phyloP scores from a whole-genome alignment of 2,797 vertebrate genomes.

The Eidolon dupreanum region DNA sequence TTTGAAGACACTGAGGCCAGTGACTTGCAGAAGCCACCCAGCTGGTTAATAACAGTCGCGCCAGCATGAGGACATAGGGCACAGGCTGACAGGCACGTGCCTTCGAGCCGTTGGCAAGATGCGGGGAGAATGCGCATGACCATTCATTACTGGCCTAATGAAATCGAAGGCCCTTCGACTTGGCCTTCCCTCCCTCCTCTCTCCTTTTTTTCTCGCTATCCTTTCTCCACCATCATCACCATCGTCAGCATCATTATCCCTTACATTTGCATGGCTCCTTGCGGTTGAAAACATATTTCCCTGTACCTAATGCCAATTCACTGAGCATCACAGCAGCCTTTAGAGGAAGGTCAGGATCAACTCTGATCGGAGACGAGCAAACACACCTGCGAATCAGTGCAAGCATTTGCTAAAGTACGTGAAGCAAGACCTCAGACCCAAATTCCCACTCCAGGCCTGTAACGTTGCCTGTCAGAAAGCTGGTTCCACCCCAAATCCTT shows the following conservation, averaged over 20 bases:
- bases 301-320: rapidly evolving
- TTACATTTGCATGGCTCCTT: neutral
- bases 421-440: neutral
- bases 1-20: neutral
- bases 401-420: neutral
- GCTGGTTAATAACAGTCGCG: rapidly evolving
- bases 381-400: neutral
- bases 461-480: neutral
- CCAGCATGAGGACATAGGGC: neutral
- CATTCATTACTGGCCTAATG: too few species aligned
- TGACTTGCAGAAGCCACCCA: neutral
- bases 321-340: neutral
- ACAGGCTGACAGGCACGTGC: rapidly evolving
- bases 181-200: neutral
- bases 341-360: neutral
- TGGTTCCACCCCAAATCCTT: neutral
- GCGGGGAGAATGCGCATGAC: neutral
- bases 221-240: neutral
- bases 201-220: neutral
- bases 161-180: neutral
- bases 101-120: rapidly evolving
- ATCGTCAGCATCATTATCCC: neutral
- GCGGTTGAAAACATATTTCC: neutral
- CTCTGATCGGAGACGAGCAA: neutral
- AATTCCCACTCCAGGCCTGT: neutral